A percentile compares a stretch with the other conserved stretches of the same genome.
Conservation (phyloP, 2,113 vertebrate genomes). For the Chitala chitala region DNA sequence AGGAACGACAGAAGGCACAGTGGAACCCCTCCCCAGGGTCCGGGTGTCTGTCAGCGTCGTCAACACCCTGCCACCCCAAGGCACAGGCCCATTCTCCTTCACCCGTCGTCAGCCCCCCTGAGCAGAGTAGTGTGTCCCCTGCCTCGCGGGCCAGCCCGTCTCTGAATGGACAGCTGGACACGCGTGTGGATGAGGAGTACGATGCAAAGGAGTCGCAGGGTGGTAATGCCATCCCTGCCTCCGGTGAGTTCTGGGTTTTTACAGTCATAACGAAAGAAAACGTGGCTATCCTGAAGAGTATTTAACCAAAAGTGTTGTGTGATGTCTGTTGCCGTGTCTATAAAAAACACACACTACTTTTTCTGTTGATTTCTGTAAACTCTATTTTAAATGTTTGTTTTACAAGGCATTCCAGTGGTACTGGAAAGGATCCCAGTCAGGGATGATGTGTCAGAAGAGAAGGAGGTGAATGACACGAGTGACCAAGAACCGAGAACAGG, state of each 20-base stretch:
- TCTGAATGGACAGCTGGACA: conserved; percentile 51
- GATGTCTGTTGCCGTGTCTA: no score
- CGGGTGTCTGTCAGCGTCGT: conserved; percentile 55
- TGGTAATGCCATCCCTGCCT: conserved; percentile 22
- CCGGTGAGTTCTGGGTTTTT: conserved; percentile 35
- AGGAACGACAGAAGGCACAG: conserved; percentile 59
- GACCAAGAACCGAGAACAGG: conserved; percentile 21
- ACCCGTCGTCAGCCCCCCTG: conserved; percentile 50
- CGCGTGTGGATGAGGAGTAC: conserved; percentile 27
- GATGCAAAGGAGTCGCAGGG: conserved; percentile 24
- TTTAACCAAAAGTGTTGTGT: no score
- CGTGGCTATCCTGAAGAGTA: neutral
- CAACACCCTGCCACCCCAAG: conserved; percentile 43
- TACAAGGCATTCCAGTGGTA: no score
- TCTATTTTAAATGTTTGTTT: no score
- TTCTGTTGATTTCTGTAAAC: no score
- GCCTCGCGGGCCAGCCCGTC: conserved; percentile 41
- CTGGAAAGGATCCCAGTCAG: no score
- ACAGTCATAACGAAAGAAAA: neutral
- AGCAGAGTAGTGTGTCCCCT: conserved; percentile 36
- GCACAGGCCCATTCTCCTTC: conserved; percentile 50
- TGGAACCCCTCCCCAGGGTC: conserved; percentile 62
- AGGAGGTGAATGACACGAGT: conserved; percentile 13
- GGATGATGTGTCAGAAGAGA: neutral
- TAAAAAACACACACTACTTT: no score